Conservation (phyloP, 2,113 vertebrate genomes). For the Chionis minor region DNA sequence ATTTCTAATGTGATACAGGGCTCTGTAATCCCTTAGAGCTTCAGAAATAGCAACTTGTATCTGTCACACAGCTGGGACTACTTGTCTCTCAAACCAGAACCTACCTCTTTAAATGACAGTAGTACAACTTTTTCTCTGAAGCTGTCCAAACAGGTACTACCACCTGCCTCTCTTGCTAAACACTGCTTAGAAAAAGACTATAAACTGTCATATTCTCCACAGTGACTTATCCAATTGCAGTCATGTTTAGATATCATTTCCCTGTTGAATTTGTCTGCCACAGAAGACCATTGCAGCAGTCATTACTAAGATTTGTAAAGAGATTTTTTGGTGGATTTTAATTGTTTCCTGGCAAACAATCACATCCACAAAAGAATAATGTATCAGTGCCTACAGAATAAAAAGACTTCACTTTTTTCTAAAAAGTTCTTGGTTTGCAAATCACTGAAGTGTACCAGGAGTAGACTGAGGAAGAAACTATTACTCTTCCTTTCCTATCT, state of each 20-base stretch:
- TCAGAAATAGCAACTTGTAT: constrained; percentile 3
- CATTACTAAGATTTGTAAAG: background rate
- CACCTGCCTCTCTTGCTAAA: background rate
- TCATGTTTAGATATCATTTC: background rate
- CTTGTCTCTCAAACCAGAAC: background rate
- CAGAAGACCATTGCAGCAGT: background rate
- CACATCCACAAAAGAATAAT: background rate
- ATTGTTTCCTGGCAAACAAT: background rate
- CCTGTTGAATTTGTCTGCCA: background rate
- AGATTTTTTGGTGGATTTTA: background rate
- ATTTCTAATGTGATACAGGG: background rate
- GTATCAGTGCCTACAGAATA: background rate
- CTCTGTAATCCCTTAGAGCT: background rate
- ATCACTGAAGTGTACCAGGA: background rate
- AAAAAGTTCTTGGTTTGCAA: background rate
- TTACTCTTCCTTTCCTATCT: background rate
- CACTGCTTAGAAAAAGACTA: background rate
- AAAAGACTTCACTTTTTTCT: background rate
- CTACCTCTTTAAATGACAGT: background rate
- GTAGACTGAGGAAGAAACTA: background rate
- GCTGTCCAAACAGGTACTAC: background rate
- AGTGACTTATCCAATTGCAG: background rate
- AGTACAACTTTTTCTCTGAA: background rate
- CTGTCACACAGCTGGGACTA: background rate
- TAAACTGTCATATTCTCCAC: background rate